These are phyloP conservation scores for Gallinago stenura DNA, from an alignment of 2,797 vertebrate species.

Conservation along the genomic window DNA sequence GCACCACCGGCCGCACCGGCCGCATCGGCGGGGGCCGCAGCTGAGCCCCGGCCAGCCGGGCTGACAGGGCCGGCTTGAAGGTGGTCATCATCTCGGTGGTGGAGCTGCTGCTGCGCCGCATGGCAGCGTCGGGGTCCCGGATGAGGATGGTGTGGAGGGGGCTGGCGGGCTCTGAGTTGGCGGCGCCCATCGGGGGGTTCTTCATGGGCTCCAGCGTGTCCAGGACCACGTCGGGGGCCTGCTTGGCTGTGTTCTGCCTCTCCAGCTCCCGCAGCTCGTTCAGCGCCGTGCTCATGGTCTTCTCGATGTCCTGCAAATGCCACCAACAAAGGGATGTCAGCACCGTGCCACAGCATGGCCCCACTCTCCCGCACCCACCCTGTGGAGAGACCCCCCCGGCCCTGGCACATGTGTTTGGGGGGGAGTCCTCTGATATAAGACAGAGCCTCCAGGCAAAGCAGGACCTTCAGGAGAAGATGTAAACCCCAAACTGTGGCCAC, in stretches of 20 bases:
- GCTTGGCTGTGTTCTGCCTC: constrained; percentile 94
- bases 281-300: constrained; percentile 95
- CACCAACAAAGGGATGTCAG: constrained; percentile 8
- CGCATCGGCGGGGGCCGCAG: constrained; percentile 89
- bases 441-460: background rate
- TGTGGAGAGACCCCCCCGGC: rapidly evolving
- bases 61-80: constrained; percentile 90
- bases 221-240: constrained; percentile 93
- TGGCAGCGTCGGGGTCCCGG: constrained; percentile 90
- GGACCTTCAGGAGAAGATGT: background rate
- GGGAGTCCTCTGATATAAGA: background rate
- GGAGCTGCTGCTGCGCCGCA: constrained; percentile 91
- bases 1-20: constrained; percentile 86
- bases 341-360: rapidly evolving
- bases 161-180: constrained; percentile 88
- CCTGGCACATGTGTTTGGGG: rapidly evolving
- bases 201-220: constrained; percentile 95
- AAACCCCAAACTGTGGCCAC: background rate
- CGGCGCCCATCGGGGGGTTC: constrained; percentile 80
- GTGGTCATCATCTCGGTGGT: constrained; percentile 94
- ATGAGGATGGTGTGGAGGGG: constrained; percentile 95
- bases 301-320: constrained; percentile 90
- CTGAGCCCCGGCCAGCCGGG: constrained; percentile 86
- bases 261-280: constrained; percentile 93
- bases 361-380: background rate